A percentile compares a stretch with the other conserved stretches of the same genome.
Evolutionary conservation across 2,888 invertebrate genomes (phyloP).

Genomic region (Acleris emargana): DNA sequence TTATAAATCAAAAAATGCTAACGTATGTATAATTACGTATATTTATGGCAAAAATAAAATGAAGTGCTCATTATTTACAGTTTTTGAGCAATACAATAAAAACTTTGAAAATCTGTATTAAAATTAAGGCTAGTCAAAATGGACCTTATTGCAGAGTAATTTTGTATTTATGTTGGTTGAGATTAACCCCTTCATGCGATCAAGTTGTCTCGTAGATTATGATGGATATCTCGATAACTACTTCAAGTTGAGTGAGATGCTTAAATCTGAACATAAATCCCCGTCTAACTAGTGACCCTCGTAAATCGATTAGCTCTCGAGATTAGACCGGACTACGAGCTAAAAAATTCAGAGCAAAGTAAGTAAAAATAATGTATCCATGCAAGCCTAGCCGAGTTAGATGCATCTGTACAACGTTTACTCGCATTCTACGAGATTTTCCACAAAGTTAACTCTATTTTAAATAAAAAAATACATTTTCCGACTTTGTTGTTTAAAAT

Average conservation of each 20-base stretch:
- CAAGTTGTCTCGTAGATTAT: slow-evolving; percentile 1
- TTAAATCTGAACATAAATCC: not conserved
- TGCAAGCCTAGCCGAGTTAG: not conserved
- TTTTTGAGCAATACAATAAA: too few species aligned
- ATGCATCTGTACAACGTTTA: not conserved
- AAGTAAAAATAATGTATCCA: not conserved
- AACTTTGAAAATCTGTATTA: too few species aligned
- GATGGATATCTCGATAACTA: slow-evolving; percentile 1
- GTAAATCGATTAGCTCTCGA: not conserved
- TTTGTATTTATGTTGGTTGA: not conserved
- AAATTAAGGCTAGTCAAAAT: too few species aligned
- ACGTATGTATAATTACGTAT: too few species aligned
- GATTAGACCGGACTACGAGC: not conserved
- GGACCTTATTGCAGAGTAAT: too few species aligned
- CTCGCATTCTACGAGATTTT: not conserved
- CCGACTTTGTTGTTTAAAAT: too few species aligned
- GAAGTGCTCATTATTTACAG: too few species aligned
- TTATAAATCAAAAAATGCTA: too few species aligned
- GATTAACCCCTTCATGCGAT: slow-evolving; percentile 2
- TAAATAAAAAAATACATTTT: not conserved
- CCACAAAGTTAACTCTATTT: not conserved
- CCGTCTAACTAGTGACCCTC: not conserved
- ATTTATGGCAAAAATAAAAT: too few species aligned
- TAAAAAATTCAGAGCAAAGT: not conserved
- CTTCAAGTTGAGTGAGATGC: not conserved